Percentiles rank a stretch among this genome's conserved stretches.
Evolutionary conservation across 2,113 vertebrate species (phyloP).

Genomic region (Calyptommatus sinebrachiatus): DNA sequence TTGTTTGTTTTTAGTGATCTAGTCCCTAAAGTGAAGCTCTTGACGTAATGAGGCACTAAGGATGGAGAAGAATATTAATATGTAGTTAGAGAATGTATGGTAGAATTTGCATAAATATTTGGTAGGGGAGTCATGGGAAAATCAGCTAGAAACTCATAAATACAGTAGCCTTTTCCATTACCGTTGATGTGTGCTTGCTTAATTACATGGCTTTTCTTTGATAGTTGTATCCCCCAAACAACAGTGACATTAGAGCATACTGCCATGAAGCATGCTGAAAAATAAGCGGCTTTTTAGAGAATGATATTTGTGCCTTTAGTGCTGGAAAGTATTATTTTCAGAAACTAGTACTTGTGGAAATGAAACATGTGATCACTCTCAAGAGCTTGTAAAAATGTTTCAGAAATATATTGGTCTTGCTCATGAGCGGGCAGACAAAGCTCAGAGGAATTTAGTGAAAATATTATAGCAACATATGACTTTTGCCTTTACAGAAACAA

Average conservation of each 20-base stretch:
- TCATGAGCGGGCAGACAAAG: conserved; percentile 32
- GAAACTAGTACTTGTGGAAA: conserved; percentile 44
- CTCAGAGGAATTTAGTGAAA: conserved; percentile 12
- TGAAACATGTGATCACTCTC: conserved; percentile 26
- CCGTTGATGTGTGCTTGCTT: conserved; percentile 23
- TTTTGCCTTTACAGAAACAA: conserved; percentile 2
- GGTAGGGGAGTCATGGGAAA: conserved; percentile 20
- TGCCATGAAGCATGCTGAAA: conserved; percentile 53
- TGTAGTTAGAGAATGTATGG: conserved; percentile 10
- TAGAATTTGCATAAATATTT: conserved; percentile 17
- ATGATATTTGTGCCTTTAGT: conserved; percentile 54
- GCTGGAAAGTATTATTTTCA: conserved; percentile 36
- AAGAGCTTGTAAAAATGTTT: conserved; percentile 29
- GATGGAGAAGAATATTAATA: conserved; percentile 27
- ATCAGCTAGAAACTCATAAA: conserved; percentile 25
- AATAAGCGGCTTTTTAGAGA: conserved; percentile 48
- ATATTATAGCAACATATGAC: conserved; percentile 37
- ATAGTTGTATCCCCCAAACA: conserved; percentile 49
- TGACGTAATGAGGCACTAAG: conserved; percentile 14
- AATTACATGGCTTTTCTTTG: conserved; percentile 41
- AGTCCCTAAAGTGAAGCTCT: not conserved
- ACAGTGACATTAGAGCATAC: conserved; percentile 44
- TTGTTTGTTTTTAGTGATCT: not conserved
- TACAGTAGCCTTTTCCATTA: conserved; percentile 18
- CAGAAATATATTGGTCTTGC: conserved; percentile 37